phyloP scores from a whole-genome alignment of 2,797 vertebrate species.

The Picus viridis region DNA sequence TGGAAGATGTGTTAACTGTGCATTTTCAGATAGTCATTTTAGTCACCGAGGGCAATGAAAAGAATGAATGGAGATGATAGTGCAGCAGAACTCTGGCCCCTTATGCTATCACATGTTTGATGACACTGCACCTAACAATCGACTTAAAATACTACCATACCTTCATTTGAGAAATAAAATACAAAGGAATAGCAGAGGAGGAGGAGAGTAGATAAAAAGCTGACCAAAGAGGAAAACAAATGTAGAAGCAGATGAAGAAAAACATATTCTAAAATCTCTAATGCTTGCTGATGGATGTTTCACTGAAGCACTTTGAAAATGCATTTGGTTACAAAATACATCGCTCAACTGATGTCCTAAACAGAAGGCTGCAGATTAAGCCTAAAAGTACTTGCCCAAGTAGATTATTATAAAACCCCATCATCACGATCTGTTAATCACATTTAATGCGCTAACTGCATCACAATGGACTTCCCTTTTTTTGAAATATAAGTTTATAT shows the following conservation, averaged over 20 bases:
- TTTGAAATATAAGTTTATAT: neutral
- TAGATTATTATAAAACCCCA: accelerated
- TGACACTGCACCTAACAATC: neutral
- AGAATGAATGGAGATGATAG: neutral
- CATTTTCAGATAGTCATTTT: neutral
- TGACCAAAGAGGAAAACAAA: neutral
- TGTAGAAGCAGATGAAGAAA: neutral
- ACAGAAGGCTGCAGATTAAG: neutral
- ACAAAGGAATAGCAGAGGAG: neutral
- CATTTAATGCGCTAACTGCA: neutral
- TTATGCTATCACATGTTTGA: neutral
- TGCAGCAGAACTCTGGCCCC: neutral
- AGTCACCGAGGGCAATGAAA: neutral
- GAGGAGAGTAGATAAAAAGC: neutral
- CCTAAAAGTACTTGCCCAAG: neutral
- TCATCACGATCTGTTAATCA: neutral
- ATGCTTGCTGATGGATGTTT: neutral
- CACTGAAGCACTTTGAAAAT: neutral
- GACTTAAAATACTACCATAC: neutral
- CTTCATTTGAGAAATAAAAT: neutral
- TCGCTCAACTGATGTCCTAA: neutral
- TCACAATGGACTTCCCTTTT: neutral
- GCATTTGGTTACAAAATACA: neutral
- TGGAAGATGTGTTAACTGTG: neutral
- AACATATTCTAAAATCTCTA: neutral